Base-by-base conservation (phyloP, 2,113 vertebrate genomes). In the Phalacrocorax aristotelis region DNA sequence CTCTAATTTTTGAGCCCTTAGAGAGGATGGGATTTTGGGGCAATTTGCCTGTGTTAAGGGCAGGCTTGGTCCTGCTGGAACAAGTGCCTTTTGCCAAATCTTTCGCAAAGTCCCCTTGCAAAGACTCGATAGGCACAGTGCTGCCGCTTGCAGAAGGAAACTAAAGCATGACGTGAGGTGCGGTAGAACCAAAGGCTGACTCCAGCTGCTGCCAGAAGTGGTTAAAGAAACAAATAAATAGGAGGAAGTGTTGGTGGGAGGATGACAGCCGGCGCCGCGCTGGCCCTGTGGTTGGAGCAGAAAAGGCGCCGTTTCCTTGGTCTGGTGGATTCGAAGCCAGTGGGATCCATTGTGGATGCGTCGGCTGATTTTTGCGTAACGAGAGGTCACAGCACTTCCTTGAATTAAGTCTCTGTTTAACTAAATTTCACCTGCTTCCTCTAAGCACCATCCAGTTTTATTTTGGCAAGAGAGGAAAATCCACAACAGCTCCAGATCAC, bases 181-280 rank as follows among this genome's bases (percentile, higher is more conserved):
- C 1, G 0, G 44, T 79, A 51, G 65, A 70, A 23, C 40, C 15
- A 1, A 27, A 32, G 26, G 38, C 44, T 46, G 58, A 74, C 10
- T 30, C 40, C 5, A 5, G 22, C 46, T 48, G 48, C 48, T 54
- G 38, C 30, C 5, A 68, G 83, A 76, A 44, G 34, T 11, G 36
- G 26, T 58, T 80, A 68, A 76, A 84, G 77, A 49, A 51, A 76
- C 58, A 57, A 80, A n/a, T 11, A 77, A 78, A 71, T 2, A 76
- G 34, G 36, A 84, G 72, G 72, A 87, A 71, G 26, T 1, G 0
- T 29, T 51, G 27, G 51, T 66, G 55, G 72, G 66, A 60, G 82
- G 42, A 48, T 1, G 6, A 40, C 30, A 46, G 46, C 40, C 1
- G 0, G 83, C 64, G 52, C 74, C 32, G 13, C 1, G 2, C 38